A percentile compares a stretch with the other conserved stretches of the same genome.
These are phyloP conservation scores for Salvelinus alpinus DNA, from an alignment of 2,113 vertebrate genomes.

Conservation along the genomic window DNA sequence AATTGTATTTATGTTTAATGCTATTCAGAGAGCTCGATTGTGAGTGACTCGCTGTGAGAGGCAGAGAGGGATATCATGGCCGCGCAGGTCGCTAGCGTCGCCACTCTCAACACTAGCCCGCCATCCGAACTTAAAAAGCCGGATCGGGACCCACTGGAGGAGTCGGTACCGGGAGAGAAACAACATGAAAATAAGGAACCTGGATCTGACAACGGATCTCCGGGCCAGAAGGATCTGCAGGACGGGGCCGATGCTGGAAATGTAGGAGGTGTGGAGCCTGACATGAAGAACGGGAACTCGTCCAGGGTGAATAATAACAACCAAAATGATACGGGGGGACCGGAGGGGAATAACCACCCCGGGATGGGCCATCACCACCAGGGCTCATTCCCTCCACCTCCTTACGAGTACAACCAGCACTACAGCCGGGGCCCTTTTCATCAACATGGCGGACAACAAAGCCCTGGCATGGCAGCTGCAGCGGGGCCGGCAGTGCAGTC, in stretches of 20 bases:
- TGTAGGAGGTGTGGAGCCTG: constrained; percentile 86
- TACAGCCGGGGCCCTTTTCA: constrained; percentile 94
- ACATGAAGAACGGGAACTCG: constrained; percentile 94
- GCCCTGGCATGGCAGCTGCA: constrained; percentile 94
- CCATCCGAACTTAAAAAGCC: constrained; percentile 92
- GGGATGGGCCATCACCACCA: constrained; percentile 82
- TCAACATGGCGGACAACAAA: constrained; percentile 99
- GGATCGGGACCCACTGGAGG: constrained; percentile 69
- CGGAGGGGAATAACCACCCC: constrained; percentile 88
- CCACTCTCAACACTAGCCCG: constrained; percentile 88
- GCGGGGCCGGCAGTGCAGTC: constrained; percentile 84
- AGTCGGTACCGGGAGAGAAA: constrained; percentile 75
- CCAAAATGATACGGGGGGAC: constrained; percentile 78
- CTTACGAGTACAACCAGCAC: constrained; percentile 91
- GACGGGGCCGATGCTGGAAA: constrained; percentile 87
- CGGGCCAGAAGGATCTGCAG: constrained; percentile 87
- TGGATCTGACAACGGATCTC: constrained; percentile 79
- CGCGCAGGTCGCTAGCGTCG: constrained; percentile 94
- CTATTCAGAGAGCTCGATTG: constrained; percentile 68
- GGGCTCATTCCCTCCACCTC: constrained; percentile 88
- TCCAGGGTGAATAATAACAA: constrained; percentile 81
- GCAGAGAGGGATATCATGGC: constrained; percentile 89
- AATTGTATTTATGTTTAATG: constrained; percentile 76
- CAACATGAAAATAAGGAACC: constrained; percentile 76
- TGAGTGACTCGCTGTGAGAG: constrained; percentile 75